Conservation (phyloP, 1,140 invertebrate genomes). For the Aplysia californica region DNA sequence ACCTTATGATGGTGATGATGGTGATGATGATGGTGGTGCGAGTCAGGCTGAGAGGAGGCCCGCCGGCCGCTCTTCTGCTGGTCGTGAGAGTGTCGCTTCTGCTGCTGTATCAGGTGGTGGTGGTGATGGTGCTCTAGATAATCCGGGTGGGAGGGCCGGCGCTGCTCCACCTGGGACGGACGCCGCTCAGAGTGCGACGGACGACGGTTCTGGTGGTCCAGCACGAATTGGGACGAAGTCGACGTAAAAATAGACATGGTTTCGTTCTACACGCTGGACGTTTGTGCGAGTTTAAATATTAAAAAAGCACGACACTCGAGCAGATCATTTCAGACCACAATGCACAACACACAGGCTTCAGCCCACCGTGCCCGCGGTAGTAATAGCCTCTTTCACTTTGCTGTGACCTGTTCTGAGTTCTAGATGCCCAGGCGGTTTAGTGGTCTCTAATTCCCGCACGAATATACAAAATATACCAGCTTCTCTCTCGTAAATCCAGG, state of each 20-base stretch:
- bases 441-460: no score
- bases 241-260: conserved; percentile 47
- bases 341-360: no score
- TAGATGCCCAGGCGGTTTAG: no score
- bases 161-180: conserved; percentile 4
- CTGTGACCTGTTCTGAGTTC: no score
- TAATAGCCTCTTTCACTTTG: no score
- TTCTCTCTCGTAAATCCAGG: no score
- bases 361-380: no score
- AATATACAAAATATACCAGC: no score
- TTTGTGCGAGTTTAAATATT: no score
- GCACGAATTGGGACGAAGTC: conserved; percentile 42
- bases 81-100: conserved; percentile 10
- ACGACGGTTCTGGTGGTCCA: conserved; percentile 42
- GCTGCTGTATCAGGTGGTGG: conserved; percentile 10
- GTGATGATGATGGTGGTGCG: conserved; percentile 19
- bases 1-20: no score
- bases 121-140: conserved; percentile 19
- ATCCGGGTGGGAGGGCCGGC: conserved; percentile 19
- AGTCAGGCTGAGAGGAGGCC: conserved; percentile 1
- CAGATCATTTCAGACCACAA: no score
- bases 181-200: conserved; percentile 31
- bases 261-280: background rate
- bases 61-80: background rate
- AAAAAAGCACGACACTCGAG: no score